A percentile compares a stretch with the other conserved stretches of the same genome.
phyloP scores from a whole-genome alignment of 1,140 invertebrate genomes.

The Drosophila navojoa region DNA sequence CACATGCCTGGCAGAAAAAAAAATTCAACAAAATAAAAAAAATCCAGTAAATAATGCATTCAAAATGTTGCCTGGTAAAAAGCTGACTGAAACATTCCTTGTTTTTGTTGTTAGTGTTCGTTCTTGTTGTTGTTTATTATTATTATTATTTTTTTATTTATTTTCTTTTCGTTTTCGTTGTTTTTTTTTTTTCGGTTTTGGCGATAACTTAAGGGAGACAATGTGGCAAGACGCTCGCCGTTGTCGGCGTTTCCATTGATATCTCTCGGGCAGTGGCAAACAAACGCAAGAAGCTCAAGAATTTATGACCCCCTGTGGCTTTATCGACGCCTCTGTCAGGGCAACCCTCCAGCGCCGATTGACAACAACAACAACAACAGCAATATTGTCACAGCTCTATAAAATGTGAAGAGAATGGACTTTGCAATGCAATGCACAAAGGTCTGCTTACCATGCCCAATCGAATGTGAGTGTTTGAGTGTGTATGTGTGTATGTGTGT shows the following conservation, averaged over 20 bases:
- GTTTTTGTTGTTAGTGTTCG: conserved; percentile 18
- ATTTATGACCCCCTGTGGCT: conserved; percentile 79
- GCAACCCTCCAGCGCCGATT: conserved; percentile 55
- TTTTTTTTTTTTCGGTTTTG: conserved; percentile 62
- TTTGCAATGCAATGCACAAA: conserved; percentile 11
- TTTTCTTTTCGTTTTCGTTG: conserved; percentile 11
- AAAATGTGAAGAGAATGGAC: conserved; percentile 9
- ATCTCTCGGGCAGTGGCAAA: conserved; percentile 61
- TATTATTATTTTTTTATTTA: conserved; percentile 4
- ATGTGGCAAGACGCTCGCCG: conserved; percentile 43
- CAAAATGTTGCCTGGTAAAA: conserved; percentile 46
- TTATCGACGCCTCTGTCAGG: conserved; percentile 75
- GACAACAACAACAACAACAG: conserved; percentile 53
- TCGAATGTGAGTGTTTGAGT: neutral
- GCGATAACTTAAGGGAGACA: conserved; percentile 69
- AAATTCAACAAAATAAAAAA: conserved; percentile 39
- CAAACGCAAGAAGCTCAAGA: conserved; percentile 77
- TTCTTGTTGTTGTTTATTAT: conserved; percentile 22
- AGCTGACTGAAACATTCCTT: conserved; percentile 51
- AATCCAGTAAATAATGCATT: conserved; percentile 61
- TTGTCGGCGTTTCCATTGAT: conserved; percentile 70
- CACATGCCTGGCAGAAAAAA: conserved; percentile 49
- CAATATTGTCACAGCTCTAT: conserved; percentile 39
- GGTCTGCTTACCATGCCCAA: conserved; percentile 41
- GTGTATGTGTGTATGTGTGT: too few relatives aligned